Percentiles rank a stretch among this genome's conserved stretches.
Evolutionary conservation across 2,888 invertebrate genomes (phyloP).

Genomic region (Tachina fera): DNA sequence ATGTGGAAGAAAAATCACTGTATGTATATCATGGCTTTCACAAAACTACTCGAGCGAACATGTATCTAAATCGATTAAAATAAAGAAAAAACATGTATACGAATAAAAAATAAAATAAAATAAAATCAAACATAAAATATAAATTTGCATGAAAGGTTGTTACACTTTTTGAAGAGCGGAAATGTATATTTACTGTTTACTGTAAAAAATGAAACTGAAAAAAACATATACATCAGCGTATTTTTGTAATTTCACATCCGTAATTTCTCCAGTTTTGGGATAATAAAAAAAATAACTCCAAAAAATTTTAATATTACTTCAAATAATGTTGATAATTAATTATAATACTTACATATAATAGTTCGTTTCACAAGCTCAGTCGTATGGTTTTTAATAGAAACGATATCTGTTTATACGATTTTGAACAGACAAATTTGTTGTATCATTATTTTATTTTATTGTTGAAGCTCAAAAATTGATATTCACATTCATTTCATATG

Average conservation of each 20-base stretch:
- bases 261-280: background rate
- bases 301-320: no score
- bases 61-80: slow-evolving; percentile 59
- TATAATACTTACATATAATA: no score
- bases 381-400: no score
- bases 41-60: slow-evolving; percentile 58
- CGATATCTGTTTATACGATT: no score
- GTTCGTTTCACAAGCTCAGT: no score
- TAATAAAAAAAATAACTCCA: no score
- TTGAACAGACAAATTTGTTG: no score
- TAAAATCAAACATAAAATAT: slow-evolving; percentile 33
- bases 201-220: slow-evolving; percentile 14
- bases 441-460: no score
- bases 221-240: slow-evolving; percentile 7
- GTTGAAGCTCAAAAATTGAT: no score
- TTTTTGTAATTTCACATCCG: slow-evolving; percentile 28
- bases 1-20: slow-evolving; percentile 11
- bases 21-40: slow-evolving; percentile 40
- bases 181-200: slow-evolving; percentile 47
- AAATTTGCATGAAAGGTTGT: slow-evolving; percentile 65
- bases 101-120: background rate
- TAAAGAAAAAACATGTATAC: slow-evolving; percentile 19
- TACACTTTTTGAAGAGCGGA: slow-evolving; percentile 59
- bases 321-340: no score
- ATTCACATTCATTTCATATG: no score